Percentiles rank a stretch among this genome's conserved stretches.
These are phyloP conservation scores for Urosaurus nigricauda DNA, from an alignment of 2,797 vertebrate genomes.

Conservation along the genomic window DNA sequence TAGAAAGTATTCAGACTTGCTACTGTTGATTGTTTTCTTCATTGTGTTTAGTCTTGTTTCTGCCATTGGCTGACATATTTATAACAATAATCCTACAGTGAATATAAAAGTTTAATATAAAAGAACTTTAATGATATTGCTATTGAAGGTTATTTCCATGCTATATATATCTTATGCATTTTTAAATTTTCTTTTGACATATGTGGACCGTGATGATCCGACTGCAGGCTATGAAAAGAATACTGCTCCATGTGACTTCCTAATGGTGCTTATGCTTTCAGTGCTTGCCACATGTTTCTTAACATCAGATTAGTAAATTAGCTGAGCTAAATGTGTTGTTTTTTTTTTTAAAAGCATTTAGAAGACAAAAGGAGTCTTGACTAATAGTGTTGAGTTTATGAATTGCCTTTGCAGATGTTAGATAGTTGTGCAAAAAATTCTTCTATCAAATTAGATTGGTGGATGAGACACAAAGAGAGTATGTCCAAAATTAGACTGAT, in stretches of 20 bases:
- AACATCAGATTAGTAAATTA: constrained; percentile 22
- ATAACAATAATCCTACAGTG: constrained; percentile 81
- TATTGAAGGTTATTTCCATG: constrained; percentile 85
- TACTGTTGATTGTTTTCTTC: neutral
- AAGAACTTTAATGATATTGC: constrained; percentile 85
- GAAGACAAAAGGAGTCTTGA: neutral
- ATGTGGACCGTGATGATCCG: constrained; percentile 28
- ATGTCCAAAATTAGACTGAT: constrained; percentile 80
- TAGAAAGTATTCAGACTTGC: neutral
- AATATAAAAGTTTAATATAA: constrained; percentile 77
- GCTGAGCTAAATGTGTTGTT: neutral
- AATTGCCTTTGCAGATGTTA: constrained; percentile 76
- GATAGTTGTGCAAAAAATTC: constrained; percentile 81
- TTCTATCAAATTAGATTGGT: constrained; percentile 80
- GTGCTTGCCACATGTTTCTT: constrained; percentile 60
- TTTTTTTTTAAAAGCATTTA: neutral
- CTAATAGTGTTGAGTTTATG: neutral
- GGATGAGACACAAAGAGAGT: constrained; percentile 79
- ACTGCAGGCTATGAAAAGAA: constrained; percentile 35
- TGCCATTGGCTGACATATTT: constrained; percentile 84
- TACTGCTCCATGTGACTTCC: constrained; percentile 49
- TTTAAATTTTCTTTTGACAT: constrained; percentile 34
- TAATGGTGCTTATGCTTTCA: constrained; percentile 52
- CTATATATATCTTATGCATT: constrained; percentile 80
- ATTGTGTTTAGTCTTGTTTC: constrained; percentile 81